Conservation (phyloP, 2,888 invertebrate species). For the Epinotia brunnichana region DNA sequence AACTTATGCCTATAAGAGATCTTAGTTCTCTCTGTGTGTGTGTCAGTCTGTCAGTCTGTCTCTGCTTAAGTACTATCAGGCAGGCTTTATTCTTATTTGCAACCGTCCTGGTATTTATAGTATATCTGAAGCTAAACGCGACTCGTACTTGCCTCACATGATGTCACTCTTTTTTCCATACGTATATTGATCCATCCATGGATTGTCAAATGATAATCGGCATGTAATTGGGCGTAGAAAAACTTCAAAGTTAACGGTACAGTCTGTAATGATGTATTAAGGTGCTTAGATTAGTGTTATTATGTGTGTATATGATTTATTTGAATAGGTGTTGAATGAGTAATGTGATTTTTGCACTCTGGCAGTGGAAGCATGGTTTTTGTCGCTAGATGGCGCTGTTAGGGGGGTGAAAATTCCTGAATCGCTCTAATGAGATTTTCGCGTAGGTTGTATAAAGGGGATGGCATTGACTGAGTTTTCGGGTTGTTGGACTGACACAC, state of each 20-base stretch:
- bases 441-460: not conserved
- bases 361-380: not conserved
- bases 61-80: no score
- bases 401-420: not conserved
- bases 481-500: no score
- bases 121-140: not conserved
- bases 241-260: slow-evolving; percentile 8
- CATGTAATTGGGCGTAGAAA: slow-evolving; percentile 16
- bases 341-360: not conserved
- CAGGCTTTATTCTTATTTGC: no score
- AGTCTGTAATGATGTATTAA: slow-evolving; percentile 19
- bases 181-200: slow-evolving; percentile 2
- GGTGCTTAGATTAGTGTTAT: slow-evolving; percentile 10
- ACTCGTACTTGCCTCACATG: slow-evolving; percentile 4
- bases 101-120: no score
- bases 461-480: no score
- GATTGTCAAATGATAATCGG: slow-evolving; percentile 15
- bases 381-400: not conserved
- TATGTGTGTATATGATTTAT: slow-evolving; percentile 11
- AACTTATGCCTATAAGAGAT: no score
- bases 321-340: not conserved
- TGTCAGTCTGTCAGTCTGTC: no score
- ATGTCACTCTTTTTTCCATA: slow-evolving; percentile 28
- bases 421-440: not conserved
- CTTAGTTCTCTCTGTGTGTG: no score